phyloP scores from a whole-genome alignment of 2,888 invertebrate species.

The Ophraella communa region DNA sequence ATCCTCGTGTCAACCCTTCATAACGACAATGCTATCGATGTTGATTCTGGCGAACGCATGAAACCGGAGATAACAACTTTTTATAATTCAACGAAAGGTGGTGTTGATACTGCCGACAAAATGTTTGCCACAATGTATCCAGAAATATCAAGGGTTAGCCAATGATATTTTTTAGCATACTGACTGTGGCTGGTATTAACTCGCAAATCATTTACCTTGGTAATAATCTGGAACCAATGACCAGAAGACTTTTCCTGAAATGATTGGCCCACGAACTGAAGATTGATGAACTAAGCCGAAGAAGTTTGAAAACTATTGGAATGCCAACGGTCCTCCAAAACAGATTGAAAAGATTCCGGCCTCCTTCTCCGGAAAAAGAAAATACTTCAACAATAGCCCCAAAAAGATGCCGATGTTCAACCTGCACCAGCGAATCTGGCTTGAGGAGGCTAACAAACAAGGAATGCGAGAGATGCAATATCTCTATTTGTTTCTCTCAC shows the following conservation, averaged over 20 bases:
- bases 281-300: constrained; percentile 22
- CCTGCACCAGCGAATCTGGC: constrained; percentile 14
- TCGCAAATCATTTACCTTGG: not conserved
- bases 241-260: constrained; percentile 5
- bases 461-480: constrained; percentile 9
- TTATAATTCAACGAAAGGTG: too few species aligned
- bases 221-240: not conserved
- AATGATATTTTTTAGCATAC: constrained; percentile 42
- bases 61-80: too few species aligned
- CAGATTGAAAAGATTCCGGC: constrained; percentile 21
- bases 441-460: constrained; percentile 4
- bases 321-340: constrained; percentile 4
- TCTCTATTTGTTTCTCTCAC: not conserved
- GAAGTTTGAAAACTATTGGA: constrained; percentile 23
- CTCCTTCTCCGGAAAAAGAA: too few species aligned
- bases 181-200: constrained; percentile 40
- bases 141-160: constrained; percentile 43
- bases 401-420: too few species aligned
- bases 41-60: too few species aligned
- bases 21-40: too few species aligned
- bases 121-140: constrained; percentile 42
- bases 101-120: too few species aligned
- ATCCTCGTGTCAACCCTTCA: too few species aligned
- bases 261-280: constrained; percentile 14
- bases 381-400: too few species aligned